Evolutionary conservation across 2,797 vertebrate genomes (phyloP), one percentile per base, ranked within the genome.

Genomic region (Poecilia gillii): DNA sequence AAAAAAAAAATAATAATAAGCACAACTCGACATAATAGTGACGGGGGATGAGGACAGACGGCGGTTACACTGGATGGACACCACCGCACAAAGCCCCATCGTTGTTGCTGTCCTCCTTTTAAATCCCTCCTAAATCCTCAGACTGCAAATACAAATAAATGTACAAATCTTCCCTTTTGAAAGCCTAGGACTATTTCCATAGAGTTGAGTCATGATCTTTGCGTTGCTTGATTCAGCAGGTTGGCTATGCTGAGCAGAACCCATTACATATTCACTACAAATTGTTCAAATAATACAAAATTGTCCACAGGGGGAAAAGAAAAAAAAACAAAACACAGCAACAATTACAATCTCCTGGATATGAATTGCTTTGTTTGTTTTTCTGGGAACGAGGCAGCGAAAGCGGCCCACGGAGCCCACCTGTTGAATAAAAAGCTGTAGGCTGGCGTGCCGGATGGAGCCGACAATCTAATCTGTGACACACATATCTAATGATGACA

Each of bases 341-440:
- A 45, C 8, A 55, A 39, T 31, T 28, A 47, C 20, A 16, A 31
- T 71, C 73, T 47, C 49, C 70, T 13, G 13, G 9, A 78, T 72
- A 77, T 25, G 81, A 83, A 72, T 76, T 62, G 71, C 75, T 74
- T 47, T 45, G 12, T 45, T 45, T 55, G n/a, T n/a, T 55, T n/a
- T 55, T 11, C 53, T 55, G 53, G 53, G 53, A 55, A 3, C 25
- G 78, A 83, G 77, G 75, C 70, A 71, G 39, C n/a, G 6, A 57
- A 53, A 77, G 46, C 74, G 43, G 79, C 71, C 72, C 76, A 79
- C 78, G 8, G 31, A 59, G 72, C 68, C 4, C 53, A 81, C 8
- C 43, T 64, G 75, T 72, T 66, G 49, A 62, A 41, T 62, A 74
- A 45, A 79, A 28, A 41, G 11, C 78, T 16, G 31, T 12, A 0